Conservation (phyloP, 2,888 invertebrate genomes). For the Latrodectus elegans region DNA sequence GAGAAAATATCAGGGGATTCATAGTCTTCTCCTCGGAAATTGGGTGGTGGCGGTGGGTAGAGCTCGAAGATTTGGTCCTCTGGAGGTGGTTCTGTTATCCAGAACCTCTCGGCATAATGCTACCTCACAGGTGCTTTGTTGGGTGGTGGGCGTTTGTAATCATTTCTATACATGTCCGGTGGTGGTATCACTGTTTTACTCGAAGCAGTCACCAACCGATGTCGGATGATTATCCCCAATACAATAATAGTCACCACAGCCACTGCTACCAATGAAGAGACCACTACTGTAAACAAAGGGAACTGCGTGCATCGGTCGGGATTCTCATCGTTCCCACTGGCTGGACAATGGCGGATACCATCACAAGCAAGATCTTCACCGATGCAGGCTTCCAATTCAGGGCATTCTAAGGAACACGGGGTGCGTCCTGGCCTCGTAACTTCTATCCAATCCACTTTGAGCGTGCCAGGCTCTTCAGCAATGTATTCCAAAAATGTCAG, state of each 20-base stretch:
- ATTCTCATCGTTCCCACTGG: conserved; percentile 78
- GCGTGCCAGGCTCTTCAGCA: conserved; percentile 31
- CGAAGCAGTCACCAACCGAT: not conserved
- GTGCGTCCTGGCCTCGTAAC: conserved; percentile 35
- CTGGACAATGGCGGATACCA: conserved; percentile 84
- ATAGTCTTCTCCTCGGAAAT: conserved; percentile 27
- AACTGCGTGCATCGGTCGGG: conserved; percentile 63
- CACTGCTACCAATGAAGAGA: conserved; percentile 41
- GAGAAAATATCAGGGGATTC: conserved; percentile 30
- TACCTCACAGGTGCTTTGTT: conserved; percentile 46
- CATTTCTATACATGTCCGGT: conserved; percentile 54
- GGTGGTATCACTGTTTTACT: conserved; percentile 50
- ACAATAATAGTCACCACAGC: conserved; percentile 32
- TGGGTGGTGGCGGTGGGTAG: conserved; percentile 36
- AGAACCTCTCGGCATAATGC: conserved; percentile 64
- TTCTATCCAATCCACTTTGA: conserved; percentile 69
- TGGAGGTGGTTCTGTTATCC: conserved; percentile 25
- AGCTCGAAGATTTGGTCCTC: conserved; percentile 36
- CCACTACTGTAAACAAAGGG: conserved; percentile 49
- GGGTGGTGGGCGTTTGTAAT: conserved; percentile 15
- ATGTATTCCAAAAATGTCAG: conserved; percentile 53
- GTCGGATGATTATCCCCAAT: conserved; percentile 19
- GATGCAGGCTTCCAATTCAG: conserved; percentile 87
- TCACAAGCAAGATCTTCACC: conserved; percentile 87
- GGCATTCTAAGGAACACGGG: conserved; percentile 82